These are phyloP conservation scores for Cephalopachus bancanus DNA, from an alignment of 2,797 vertebrate species.

Conservation along the genomic window DNA sequence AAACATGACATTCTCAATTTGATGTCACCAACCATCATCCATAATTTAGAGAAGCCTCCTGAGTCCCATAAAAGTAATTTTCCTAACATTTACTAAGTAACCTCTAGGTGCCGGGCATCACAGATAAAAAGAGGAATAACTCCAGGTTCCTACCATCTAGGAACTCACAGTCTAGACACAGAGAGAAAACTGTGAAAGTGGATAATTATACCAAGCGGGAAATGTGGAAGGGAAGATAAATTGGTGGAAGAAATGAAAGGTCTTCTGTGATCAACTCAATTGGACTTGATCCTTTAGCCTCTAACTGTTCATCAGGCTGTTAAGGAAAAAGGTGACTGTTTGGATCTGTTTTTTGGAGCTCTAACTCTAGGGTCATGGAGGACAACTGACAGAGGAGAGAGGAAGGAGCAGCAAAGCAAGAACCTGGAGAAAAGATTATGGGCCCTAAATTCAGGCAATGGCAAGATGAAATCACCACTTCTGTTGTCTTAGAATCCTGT, in stretches of 20 bases:
- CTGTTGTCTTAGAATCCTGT: not conserved
- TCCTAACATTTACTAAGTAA: not conserved
- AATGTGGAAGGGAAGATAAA: not conserved
- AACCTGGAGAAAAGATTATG: not conserved
- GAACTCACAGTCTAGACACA: not conserved
- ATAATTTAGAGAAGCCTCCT: slow-evolving; percentile 20
- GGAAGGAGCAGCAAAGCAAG: not conserved
- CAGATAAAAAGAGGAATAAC: not conserved
- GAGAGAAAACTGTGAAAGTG: not conserved
- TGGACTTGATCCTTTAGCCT: not conserved
- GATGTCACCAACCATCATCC: not conserved
- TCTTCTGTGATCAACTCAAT: not conserved
- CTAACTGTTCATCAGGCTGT: not conserved
- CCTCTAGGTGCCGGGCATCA: not conserved
- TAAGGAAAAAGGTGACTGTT: not conserved
- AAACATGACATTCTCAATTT: slow-evolving; percentile 18
- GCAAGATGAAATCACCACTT: not conserved
- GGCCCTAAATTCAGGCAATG: not conserved
- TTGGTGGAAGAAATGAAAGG: not conserved
- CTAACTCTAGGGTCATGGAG: not conserved
- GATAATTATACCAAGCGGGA: not conserved
- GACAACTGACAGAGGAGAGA: not conserved
- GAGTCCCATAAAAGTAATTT: not conserved
- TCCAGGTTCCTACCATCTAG: not conserved
- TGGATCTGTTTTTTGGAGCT: not conserved